Evolutionary conservation across 2,797 vertebrate genomes (phyloP).

Genomic region (Hydrocynus forskahlii): DNA sequence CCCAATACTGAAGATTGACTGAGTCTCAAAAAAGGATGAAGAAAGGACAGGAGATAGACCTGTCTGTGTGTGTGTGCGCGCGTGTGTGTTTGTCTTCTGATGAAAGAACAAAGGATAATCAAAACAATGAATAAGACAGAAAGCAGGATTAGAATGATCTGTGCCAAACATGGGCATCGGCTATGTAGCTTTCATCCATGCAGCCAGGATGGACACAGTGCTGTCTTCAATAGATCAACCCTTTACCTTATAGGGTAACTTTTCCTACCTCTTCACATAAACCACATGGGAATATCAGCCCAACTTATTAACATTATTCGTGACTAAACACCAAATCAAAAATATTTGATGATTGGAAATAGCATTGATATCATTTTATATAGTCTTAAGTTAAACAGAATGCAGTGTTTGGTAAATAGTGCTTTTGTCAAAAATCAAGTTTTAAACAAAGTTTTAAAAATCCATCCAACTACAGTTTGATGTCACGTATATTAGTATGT

Average conservation of each 20-base stretch:
- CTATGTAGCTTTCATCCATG: not conserved
- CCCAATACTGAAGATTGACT: conserved; percentile 45
- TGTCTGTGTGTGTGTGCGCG: conserved; percentile 19
- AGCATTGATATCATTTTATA: not conserved
- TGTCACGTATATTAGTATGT: too few species aligned
- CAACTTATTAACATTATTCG: not conserved
- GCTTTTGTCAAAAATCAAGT: too few species aligned
- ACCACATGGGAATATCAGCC: not conserved
- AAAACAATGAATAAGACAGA: not conserved
- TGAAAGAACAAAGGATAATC: conserved; percentile 5
- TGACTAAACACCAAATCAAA: not conserved
- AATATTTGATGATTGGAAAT: too few species aligned
- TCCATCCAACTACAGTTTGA: too few species aligned
- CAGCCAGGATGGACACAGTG: not conserved
- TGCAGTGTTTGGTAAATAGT: not conserved
- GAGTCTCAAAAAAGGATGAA: conserved; percentile 25
- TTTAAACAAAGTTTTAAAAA: not conserved
- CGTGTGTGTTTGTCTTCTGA: too few species aligned
- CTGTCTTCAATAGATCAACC: not conserved
- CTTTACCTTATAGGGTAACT: not conserved
- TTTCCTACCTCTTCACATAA: not conserved
- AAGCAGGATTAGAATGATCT: conserved; percentile 9
- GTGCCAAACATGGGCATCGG: conserved; percentile 1
- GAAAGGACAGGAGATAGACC: conserved; percentile 24
- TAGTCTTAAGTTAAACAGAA: not conserved